phyloP scores from a whole-genome alignment of 2,888 invertebrate species.

The Brachyopa scutellaris region DNA sequence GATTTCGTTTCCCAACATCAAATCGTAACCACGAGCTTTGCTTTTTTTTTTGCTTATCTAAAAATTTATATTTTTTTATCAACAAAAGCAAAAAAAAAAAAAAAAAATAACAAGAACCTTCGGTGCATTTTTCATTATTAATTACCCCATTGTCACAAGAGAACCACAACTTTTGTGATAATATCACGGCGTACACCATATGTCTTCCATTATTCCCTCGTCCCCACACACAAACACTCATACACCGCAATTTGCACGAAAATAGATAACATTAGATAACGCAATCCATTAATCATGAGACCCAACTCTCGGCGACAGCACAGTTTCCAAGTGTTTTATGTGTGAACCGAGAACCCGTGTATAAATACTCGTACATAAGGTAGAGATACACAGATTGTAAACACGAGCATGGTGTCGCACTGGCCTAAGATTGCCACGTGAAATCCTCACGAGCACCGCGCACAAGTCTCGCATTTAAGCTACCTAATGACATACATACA shows the following conservation, averaged over 20 bases:
- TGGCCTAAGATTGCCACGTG: conserved; percentile 39
- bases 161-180: conserved; percentile 48
- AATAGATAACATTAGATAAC: conserved; percentile 65
- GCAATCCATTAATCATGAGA: conserved; percentile 60
- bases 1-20: not conserved
- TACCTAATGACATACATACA: not conserved
- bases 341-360: conserved; percentile 1
- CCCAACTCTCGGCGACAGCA: conserved; percentile 19
- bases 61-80: conserved; percentile 6
- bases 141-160: conserved; percentile 55
- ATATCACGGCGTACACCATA: conserved; percentile 20
- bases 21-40: not conserved
- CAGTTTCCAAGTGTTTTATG: not conserved
- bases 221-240: conserved; percentile 27
- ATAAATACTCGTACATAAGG: too few species aligned
- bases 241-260: conserved; percentile 43
- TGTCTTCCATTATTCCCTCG: conserved; percentile 45
- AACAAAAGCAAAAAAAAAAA: conserved; percentile 2
- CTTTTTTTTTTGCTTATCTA: not conserved
- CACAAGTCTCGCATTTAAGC: conserved; percentile 7
- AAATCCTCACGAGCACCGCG: conserved; percentile 21
- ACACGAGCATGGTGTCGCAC: conserved; percentile 13
- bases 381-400: conserved; percentile 35
- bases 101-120: conserved; percentile 1
- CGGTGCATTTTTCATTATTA: conserved; percentile 50